Conservation (phyloP, 2,888 invertebrate genomes). For the Brachyptera risi region DNA sequence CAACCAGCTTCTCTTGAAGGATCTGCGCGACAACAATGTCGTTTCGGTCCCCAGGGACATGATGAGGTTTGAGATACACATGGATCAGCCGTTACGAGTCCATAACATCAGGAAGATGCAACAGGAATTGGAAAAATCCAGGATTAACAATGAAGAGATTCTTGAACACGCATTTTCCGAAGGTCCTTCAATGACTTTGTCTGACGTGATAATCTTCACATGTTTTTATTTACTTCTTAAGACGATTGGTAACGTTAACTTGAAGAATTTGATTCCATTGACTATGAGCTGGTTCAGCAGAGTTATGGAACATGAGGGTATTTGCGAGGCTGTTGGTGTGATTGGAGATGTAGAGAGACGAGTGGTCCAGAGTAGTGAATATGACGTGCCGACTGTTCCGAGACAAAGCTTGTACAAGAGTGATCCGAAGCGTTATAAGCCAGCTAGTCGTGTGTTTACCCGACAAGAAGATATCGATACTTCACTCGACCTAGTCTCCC, state of each 20-base stretch:
- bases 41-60: conserved; percentile 66
- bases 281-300: conserved; percentile 60
- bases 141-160: conserved; percentile 39
- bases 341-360: conserved; percentile 25
- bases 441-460: conserved; percentile 68
- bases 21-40: conserved; percentile 34
- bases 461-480: conserved; percentile 70
- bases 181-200: conserved; percentile 74
- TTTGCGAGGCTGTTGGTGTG: conserved; percentile 35
- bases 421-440: conserved; percentile 71
- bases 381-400: conserved; percentile 48
- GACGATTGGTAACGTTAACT: conserved; percentile 42
- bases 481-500: conserved; percentile 48
- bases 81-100: conserved; percentile 75
- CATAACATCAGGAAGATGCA: conserved; percentile 81
- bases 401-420: conserved; percentile 71
- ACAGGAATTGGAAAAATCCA: conserved; percentile 45
- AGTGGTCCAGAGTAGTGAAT: conserved; percentile 27
- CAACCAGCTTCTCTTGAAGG: conserved; percentile 45
- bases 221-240: conserved; percentile 60
- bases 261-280: conserved; percentile 54
- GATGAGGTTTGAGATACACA: conserved; percentile 76
- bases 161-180: conserved; percentile 74
- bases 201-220: conserved; percentile 76
- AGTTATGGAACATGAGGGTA: conserved; percentile 38